These are phyloP conservation scores for Hartigia nigra DNA, from an alignment of 2,888 invertebrate species.

Conservation along the genomic window DNA sequence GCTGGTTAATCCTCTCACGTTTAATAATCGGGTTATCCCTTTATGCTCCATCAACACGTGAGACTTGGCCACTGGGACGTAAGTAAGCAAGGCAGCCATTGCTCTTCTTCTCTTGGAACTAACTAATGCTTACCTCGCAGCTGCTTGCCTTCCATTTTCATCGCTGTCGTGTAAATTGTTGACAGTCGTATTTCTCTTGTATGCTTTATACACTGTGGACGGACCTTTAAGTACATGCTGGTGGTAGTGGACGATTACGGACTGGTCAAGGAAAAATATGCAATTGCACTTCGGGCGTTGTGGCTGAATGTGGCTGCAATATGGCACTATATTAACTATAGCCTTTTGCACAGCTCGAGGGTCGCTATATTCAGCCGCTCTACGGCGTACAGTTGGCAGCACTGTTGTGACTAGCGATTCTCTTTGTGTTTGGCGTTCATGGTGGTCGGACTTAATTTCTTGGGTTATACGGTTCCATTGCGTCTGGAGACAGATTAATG, in stretches of 20 bases:
- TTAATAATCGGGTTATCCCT: slow-evolving; percentile 27
- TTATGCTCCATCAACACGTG: slow-evolving; percentile 32
- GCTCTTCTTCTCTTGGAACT: neutral
- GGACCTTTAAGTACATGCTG: neutral
- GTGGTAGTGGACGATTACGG: neutral
- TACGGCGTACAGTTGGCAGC: neutral
- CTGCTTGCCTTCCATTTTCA: neutral
- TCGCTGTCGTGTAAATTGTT: neutral
- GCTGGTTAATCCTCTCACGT: neutral
- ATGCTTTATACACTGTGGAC: neutral
- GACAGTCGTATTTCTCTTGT: neutral
- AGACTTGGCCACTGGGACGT: slow-evolving; percentile 16
- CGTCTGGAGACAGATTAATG: slow-evolving; percentile 13
- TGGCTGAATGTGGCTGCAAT: neutral
- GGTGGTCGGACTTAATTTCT: slow-evolving; percentile 12
- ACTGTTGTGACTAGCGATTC: slow-evolving; percentile 10
- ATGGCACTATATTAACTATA: neutral
- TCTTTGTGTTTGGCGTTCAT: slow-evolving; percentile 19
- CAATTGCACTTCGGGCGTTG: neutral
- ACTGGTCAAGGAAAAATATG: neutral
- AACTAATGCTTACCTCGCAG: neutral
- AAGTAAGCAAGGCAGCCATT: neutral
- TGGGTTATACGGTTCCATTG: slow-evolving; percentile 8
- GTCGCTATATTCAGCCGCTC: neutral
- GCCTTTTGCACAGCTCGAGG: neutral